Evolutionary conservation across 1,140 invertebrate species (phyloP), one percentile per base, ranked within the genome.

Genomic region (Lepidurus arcticus): DNA sequence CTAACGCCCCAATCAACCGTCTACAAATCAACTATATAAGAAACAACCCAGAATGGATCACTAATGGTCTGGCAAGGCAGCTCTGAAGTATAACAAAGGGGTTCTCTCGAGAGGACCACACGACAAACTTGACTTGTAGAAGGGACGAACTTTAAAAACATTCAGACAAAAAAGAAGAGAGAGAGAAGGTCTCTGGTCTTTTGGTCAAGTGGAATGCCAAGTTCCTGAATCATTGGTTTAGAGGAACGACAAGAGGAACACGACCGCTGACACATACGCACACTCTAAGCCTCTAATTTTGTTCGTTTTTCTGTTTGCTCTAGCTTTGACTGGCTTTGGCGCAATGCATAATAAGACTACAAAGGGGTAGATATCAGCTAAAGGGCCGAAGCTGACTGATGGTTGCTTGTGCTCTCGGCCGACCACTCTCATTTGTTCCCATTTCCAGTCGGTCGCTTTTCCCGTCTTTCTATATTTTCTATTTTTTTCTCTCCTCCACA

Each of bases 191-290:
- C 34, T 34, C 53, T 7, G 7, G 16, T 65, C 21, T 65, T 13
- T 65, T 65, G 53, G 53, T 65, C 53, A 65, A 65, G 53, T 65
- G 53, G 53, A 65, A 65, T 65, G 53, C 53, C 53, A 21, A 65
- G 53, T 65, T 65, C 53, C 53, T 65, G 53, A 65, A 65, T 65
- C 53, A 65, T 21, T 65, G 53, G 53, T 65, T 65, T 21, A 13
- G 53, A 65, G 53, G 16, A 65, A 65, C 53, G 53, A 65, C 53
- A 65, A 65, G 53, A 65, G 53, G 53, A 65, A 65, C 53, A 65
- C 53, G 53, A 65, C 53, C 53, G 53, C 53, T 65, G 53, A 65
- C 53, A 65, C 53, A 65, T 65, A 65, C 53, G 53, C 53, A 65
- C 53, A 65, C 53, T 65, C 53, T 34, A 34, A 34, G 34, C 34